Base-by-base conservation (phyloP, 2,797 vertebrate genomes). In the Leptoclinus maculatus region DNA sequence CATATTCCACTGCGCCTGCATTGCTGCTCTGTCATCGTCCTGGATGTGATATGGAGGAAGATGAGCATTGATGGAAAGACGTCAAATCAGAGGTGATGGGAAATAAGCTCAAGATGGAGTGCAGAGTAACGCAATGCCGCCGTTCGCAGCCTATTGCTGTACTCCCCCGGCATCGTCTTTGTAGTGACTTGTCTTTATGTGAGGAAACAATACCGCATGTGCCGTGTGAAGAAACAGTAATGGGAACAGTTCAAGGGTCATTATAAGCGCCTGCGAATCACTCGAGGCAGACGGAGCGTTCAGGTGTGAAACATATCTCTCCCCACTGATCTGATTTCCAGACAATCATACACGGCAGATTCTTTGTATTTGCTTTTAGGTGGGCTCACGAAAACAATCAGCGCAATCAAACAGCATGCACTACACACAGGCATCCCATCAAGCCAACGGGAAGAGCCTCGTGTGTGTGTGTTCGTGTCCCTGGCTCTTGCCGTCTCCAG, bases 371-470 rank as follows among this genome's bases (percentile, higher is more conserved):
- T 93, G 91, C 90, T 91, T 34, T 93, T 91, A 85, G 88, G 89
- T 84, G 89, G 84, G 89, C 92, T 88, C 92, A 85, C 77, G 71
- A 87, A 94, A 94, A 94, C 93, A 94, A 93, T 93, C 93, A 94
- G 84, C 76, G 71, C 91, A 94, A 95, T 95, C 94, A 96, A 95
- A 95, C 93, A 92, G 89, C 78, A 76, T 74, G 77, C 88, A 71
- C 73, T 62, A 75, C 89, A 77, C 83, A 68, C 83, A 79, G 87
- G 86, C 90, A 77, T 90, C 88, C 89, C 89, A 91, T 93, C 92
- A 86, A 83, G 85, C 87, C 87, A 79, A 72, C 74, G 78, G 86
- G 85, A 92, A 80, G 76, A 83, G 84, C 79, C 90, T 66, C 7
- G 32, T 34, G 29, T 32, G 32, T 34, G 77, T 85, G 88, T 74